Conservation (phyloP, 1,140 invertebrate species). For the Drosophila tsacasi region DNA sequence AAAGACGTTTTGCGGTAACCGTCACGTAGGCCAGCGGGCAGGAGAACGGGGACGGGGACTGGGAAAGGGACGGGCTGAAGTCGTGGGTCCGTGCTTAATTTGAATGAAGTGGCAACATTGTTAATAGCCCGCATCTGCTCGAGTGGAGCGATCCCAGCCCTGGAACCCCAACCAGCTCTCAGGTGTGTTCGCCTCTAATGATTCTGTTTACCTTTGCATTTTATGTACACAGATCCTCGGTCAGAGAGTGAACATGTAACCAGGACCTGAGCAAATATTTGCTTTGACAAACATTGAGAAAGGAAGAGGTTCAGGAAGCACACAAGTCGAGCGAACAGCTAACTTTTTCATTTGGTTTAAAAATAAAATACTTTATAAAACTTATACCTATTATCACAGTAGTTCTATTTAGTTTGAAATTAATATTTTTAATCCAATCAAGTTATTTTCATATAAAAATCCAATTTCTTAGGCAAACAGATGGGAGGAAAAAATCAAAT, state of each 20-base stretch:
- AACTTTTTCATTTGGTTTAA: neutral
- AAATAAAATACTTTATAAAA: too few relatives aligned
- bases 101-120: slow-evolving; percentile 79
- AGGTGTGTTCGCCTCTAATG: slow-evolving; percentile 42
- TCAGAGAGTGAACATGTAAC: slow-evolving; percentile 22
- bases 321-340: neutral
- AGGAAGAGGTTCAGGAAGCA: too few relatives aligned
- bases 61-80: neutral
- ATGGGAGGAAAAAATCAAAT: neutral
- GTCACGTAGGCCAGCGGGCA: slow-evolving; percentile 43
- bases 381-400: neutral
- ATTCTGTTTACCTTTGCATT: slow-evolving; percentile 71
- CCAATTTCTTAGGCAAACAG: neutral
- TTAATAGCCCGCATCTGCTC: slow-evolving; percentile 60
- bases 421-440: neutral
- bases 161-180: slow-evolving; percentile 14
- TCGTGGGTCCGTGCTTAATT: slow-evolving; percentile 63
- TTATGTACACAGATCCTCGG: slow-evolving; percentile 45
- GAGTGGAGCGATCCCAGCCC: slow-evolving; percentile 6
- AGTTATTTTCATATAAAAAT: neutral
- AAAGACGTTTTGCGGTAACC: slow-evolving; percentile 63
- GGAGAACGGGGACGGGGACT: neutral
- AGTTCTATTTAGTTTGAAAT: neutral
- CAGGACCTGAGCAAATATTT: slow-evolving; percentile 23
- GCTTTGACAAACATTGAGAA: slow-evolving; percentile 7